A percentile compares a stretch with the other conserved stretches of the same genome.
Evolutionary conservation across 2,797 vertebrate genomes (phyloP).

Genomic region (Acropternis orthonyx): DNA sequence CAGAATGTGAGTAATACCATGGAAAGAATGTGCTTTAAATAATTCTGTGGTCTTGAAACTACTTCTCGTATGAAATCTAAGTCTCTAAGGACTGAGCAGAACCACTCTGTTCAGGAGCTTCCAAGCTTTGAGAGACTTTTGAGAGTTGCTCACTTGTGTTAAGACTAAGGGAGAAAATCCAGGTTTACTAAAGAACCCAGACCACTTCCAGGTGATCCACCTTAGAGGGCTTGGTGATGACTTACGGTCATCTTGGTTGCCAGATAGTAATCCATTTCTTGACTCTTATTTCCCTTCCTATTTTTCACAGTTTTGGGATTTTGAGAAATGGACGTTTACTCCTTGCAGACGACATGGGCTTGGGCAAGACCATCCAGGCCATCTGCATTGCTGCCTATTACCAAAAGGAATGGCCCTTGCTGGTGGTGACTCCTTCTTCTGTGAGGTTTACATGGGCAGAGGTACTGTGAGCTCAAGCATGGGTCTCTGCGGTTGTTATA

Average conservation of each 20-base stretch:
- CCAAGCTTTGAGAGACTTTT: not conserved
- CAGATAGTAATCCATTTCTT: not conserved
- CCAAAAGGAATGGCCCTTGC: slow-evolving; percentile 91
- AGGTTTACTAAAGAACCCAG: not conserved
- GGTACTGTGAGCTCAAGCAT: slow-evolving; percentile 70
- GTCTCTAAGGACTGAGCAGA: not conserved
- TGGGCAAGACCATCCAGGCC: slow-evolving; percentile 97
- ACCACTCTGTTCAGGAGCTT: not conserved
- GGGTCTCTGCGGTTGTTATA: not conserved
- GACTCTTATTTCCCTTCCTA: not conserved
- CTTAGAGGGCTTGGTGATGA: not conserved
- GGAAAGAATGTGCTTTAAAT: slow-evolving; percentile 18
- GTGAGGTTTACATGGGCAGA: slow-evolving; percentile 97
- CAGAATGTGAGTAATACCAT: not conserved
- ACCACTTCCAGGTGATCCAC: not conserved
- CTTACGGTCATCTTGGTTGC: not conserved
- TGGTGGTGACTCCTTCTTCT: slow-evolving; percentile 92
- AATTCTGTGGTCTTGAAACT: not conserved
- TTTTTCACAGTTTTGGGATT: slow-evolving; percentile 85
- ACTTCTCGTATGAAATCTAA: not conserved
- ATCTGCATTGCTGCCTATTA: slow-evolving; percentile 97
- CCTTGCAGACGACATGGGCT: slow-evolving; percentile 96
- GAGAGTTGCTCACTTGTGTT: not conserved
- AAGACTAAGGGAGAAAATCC: not conserved
- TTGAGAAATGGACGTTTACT: slow-evolving; percentile 90